Percentiles rank a stretch among this genome's conserved stretches.
Conservation (phyloP, 2,888 invertebrate species). For the Ypsolopha scabrella region DNA sequence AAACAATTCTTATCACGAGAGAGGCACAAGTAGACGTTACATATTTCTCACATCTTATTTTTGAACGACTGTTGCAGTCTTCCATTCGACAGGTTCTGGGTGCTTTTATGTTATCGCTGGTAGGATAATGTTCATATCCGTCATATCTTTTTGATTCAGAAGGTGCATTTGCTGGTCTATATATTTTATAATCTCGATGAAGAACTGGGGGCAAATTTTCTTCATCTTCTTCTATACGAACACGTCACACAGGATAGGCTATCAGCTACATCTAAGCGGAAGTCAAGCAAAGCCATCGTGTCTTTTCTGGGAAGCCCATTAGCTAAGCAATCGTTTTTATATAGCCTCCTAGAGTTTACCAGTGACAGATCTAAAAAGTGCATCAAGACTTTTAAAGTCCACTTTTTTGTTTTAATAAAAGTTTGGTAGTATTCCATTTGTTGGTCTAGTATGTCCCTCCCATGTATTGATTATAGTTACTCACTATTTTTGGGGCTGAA, state of each 20-base stretch:
- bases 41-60: slow-evolving; percentile 14
- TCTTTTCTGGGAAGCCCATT: slow-evolving; percentile 6
- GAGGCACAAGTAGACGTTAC: slow-evolving; percentile 7
- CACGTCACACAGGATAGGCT: slow-evolving; percentile 1
- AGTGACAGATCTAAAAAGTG: slow-evolving; percentile 19
- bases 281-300: slow-evolving; percentile 8
- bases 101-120: slow-evolving; percentile 14
- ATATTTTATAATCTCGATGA: background rate
- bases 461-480: slow-evolving; percentile 7
- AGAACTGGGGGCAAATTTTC: background rate
- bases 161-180: slow-evolving; percentile 11
- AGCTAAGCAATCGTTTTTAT: slow-evolving; percentile 11
- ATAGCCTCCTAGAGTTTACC: slow-evolving; percentile 18
- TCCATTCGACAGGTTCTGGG: slow-evolving; percentile 18
- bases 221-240: slow-evolving; percentile 1
- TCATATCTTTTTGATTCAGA: slow-evolving; percentile 17
- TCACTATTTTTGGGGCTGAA: slow-evolving; percentile 6
- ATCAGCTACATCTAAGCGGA: slow-evolving; percentile 12
- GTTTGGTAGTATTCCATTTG: slow-evolving; percentile 18
- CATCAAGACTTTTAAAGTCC: slow-evolving; percentile 20
- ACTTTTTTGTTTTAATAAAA: slow-evolving; percentile 22
- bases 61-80: slow-evolving; percentile 13
- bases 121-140: slow-evolving; percentile 18
- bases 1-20: slow-evolving; percentile 10
- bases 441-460: slow-evolving; percentile 14